These are phyloP conservation scores for Nomada goodeniana DNA, from an alignment of 2,888 invertebrate species.

Conservation along the genomic window DNA sequence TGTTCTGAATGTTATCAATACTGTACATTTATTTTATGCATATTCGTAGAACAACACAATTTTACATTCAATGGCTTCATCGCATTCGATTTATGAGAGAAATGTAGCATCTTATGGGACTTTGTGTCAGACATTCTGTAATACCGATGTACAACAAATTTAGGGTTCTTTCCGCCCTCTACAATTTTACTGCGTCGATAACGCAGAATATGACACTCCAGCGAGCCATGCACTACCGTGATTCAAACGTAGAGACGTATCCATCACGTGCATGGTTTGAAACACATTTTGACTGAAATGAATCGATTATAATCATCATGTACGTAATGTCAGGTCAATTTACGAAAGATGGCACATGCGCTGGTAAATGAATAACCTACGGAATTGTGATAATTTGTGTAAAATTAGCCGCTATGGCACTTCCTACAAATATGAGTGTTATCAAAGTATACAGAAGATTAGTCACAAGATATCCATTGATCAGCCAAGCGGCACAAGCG, in stretches of 20 bases:
- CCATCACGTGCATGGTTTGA: not conserved
- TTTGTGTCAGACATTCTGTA: too few species aligned
- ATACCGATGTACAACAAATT: too few species aligned
- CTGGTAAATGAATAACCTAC: slow-evolving; percentile 8
- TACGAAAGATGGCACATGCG: not conserved
- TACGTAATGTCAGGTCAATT: not conserved
- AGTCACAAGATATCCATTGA: slow-evolving; percentile 86
- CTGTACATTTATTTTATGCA: not conserved
- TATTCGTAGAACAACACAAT: not conserved
- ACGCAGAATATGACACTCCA: too few species aligned
- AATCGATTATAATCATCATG: not conserved
- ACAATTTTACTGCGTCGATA: too few species aligned
- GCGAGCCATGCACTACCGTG: not conserved
- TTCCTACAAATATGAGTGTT: slow-evolving; percentile 51
- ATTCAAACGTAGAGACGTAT: not conserved
- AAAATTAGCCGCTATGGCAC: not conserved
- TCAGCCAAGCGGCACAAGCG: slow-evolving; percentile 86
- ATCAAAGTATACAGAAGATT: slow-evolving; percentile 75
- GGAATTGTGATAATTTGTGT: not conserved
- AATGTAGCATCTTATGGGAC: too few species aligned
- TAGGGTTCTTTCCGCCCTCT: too few species aligned
- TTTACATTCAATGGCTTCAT: slow-evolving; percentile 2
- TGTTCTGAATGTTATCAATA: slow-evolving; percentile 10
- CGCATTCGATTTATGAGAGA: too few species aligned
- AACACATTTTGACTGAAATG: not conserved